A percentile compares a stretch with the other conserved stretches of the same genome.
These are phyloP conservation scores for Euproctis similis DNA, from an alignment of 2,888 invertebrate species.

Conservation along the genomic window DNA sequence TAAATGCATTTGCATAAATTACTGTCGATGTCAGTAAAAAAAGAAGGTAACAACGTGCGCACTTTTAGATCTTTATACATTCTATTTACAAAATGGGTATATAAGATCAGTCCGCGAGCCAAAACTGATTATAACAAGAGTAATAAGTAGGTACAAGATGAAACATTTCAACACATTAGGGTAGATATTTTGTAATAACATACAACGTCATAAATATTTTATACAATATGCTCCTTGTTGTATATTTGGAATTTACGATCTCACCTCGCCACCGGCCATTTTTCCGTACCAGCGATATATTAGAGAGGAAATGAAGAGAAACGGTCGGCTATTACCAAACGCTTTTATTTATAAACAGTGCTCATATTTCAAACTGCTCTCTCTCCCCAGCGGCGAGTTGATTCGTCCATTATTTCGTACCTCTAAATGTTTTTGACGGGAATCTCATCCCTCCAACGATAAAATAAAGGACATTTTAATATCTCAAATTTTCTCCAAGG, in stretches of 20 bases:
- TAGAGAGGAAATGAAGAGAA: conserved; percentile 43
- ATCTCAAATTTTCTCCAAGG: conserved; percentile 10
- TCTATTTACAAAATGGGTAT: too few relatives aligned
- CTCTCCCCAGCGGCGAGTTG: conserved; percentile 20
- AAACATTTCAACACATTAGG: too few relatives aligned
- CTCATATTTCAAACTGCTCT: conserved; percentile 35
- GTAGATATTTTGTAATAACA: too few relatives aligned
- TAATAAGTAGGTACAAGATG: too few relatives aligned
- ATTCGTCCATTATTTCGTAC: conserved; percentile 25
- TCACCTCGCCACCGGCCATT: not conserved
- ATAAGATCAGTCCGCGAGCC: too few relatives aligned
- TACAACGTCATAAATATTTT: too few relatives aligned
- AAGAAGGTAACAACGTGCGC: too few relatives aligned
- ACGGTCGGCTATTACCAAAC: conserved; percentile 38
- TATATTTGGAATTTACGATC: not conserved
- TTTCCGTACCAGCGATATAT: conserved; percentile 25
- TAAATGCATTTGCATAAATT: too few relatives aligned
- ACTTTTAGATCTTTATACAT: too few relatives aligned
- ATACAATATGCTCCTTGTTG: too few relatives aligned
- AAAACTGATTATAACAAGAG: too few relatives aligned
- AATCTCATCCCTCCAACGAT: conserved; percentile 15
- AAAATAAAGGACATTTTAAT: conserved; percentile 20
- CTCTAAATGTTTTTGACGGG: conserved; percentile 21
- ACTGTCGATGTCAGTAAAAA: too few relatives aligned
- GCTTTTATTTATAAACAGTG: conserved; percentile 49